A percentile compares a stretch with the other conserved stretches of the same genome.
phyloP scores from a whole-genome alignment of 2,113 vertebrate genomes.

The Engystomops pustulosus region DNA sequence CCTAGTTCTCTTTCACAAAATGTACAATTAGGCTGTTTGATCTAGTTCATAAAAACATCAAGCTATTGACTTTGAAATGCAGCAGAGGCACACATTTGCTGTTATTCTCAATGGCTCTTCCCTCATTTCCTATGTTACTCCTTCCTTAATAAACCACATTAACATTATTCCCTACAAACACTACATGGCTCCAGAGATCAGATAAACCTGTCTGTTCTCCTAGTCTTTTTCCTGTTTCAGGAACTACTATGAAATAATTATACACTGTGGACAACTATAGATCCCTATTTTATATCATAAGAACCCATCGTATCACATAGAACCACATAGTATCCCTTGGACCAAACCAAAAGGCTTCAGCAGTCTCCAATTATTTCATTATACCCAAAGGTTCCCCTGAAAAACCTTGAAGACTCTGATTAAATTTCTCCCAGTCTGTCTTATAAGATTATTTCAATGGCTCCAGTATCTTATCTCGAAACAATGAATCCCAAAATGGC shows the following conservation, averaged over 20 bases:
- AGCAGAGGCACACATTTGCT: slow-evolving; percentile 28
- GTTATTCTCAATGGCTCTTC: not conserved
- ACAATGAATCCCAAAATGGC: slow-evolving; percentile 18
- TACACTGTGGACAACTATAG: too few relatives aligned
- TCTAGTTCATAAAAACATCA: slow-evolving; percentile 66
- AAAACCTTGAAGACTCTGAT: not conserved
- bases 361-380: not conserved
- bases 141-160: slow-evolving; percentile 39
- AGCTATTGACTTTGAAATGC: slow-evolving; percentile 70
- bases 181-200: not conserved
- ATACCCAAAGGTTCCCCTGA: not conserved
- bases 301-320: too few relatives aligned
- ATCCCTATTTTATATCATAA: too few relatives aligned
- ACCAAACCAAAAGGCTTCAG: not conserved
- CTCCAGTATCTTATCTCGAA: not conserved
- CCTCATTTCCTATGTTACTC: slow-evolving; percentile 37
- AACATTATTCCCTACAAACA: slow-evolving; percentile 26
- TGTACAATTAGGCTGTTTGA: slow-evolving; percentile 65
- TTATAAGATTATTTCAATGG: not conserved
- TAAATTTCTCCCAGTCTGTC: slow-evolving; percentile 12
- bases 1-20: slow-evolving; percentile 58
- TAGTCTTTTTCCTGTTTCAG: slow-evolving; percentile 21
- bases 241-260: not conserved
- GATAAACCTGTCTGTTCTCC: slow-evolving; percentile 20
- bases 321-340: too few relatives aligned